Conservation (phyloP, 2,797 vertebrate genomes). For the Apogon talboti region DNA sequence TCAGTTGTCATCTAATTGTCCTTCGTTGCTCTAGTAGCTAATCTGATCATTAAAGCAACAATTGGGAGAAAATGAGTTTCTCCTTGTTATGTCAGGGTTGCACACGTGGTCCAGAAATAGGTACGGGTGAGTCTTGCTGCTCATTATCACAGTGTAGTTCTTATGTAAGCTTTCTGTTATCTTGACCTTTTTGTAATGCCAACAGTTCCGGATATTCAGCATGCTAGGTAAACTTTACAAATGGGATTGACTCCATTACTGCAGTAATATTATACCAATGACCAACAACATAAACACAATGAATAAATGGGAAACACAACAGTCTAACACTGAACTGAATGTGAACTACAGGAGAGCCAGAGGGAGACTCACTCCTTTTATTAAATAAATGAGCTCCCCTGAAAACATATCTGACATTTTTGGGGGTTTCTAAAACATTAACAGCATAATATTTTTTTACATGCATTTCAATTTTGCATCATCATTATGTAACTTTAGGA, state of each 20-base stretch:
- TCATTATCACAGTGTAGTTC: conserved; percentile 53
- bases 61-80: conserved; percentile 64
- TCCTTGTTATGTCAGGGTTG: conserved; percentile 36
- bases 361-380: no score
- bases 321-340: not conserved
- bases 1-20: conserved; percentile 69
- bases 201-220: conserved; percentile 22
- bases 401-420: no score
- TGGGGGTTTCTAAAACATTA: no score
- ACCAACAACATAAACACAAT: conserved; percentile 27
- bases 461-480: no score
- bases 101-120: conserved; percentile 47
- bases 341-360: no score
- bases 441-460: no score
- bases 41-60: conserved; percentile 70
- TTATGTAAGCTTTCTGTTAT: conserved; percentile 41
- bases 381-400: no score
- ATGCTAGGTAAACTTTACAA: conserved; percentile 30
- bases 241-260: conserved; percentile 41
- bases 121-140: conserved; percentile 27
- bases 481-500: no score
- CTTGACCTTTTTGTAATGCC: conserved; percentile 46
- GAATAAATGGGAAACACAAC: conserved; percentile 16
- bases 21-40: conserved; percentile 67
- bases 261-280: conserved; percentile 34